Evolutionary conservation across 2,797 vertebrate species (phyloP).

Genomic region (Meda fulgida): DNA sequence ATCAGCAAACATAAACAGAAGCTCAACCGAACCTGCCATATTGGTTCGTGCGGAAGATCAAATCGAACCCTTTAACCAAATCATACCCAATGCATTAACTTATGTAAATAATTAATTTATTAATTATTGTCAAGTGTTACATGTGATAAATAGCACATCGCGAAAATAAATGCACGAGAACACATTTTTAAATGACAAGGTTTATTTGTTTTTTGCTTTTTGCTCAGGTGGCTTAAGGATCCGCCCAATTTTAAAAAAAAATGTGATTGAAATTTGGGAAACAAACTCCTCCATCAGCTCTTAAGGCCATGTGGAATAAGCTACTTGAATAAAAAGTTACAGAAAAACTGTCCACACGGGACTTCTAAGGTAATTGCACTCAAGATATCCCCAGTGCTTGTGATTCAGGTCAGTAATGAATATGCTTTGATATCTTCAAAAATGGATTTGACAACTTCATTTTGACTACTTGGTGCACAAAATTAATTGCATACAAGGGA

Average conservation of each 20-base stretch:
- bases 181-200: background rate
- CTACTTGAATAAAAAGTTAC: background rate
- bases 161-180: no score
- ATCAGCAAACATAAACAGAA: no score
- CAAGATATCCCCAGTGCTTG: background rate
- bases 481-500: background rate
- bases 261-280: background rate
- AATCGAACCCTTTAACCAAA: no score
- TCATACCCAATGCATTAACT: background rate
- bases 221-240: background rate
- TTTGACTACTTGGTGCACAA: background rate
- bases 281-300: background rate
- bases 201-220: background rate
- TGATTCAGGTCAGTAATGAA: slow-evolving; percentile 9
- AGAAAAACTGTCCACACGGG: slow-evolving; percentile 3
- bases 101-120: background rate
- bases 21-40: no score
- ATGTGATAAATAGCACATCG: background rate
- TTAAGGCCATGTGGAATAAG: background rate
- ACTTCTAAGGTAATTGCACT: slow-evolving; percentile 10
- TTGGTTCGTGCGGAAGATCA: no score
- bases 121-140: background rate
- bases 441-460: background rate
- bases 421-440: slow-evolving; percentile 21
- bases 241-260: background rate